These are phyloP conservation scores for Margarornis squamiger DNA, from an alignment of 2,797 vertebrate genomes.

Conservation along the genomic window DNA sequence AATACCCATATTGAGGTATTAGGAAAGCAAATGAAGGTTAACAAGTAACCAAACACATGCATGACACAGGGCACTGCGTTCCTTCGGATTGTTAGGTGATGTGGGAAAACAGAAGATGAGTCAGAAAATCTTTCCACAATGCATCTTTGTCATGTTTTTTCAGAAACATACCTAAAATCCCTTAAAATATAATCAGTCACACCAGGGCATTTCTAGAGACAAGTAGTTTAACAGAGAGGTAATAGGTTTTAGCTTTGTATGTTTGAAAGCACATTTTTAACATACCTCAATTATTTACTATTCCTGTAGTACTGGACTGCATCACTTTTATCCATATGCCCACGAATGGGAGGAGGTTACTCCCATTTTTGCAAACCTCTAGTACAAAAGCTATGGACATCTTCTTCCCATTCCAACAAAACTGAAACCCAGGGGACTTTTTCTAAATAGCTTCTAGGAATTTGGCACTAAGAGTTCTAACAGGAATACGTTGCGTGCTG, in stretches of 20 bases:
- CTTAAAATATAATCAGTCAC: background rate
- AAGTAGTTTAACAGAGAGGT: background rate
- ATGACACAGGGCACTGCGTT: background rate
- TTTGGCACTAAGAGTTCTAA: background rate
- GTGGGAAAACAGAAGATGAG: background rate
- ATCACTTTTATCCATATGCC: background rate
- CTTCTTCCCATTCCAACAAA: background rate
- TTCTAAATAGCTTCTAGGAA: background rate
- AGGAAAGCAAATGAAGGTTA: background rate
- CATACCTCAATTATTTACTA: background rate
- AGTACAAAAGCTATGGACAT: background rate
- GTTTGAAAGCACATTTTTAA: background rate
- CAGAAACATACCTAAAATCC: background rate
- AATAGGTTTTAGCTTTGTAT: background rate
- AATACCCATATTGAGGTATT: background rate
- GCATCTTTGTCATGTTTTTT: background rate
- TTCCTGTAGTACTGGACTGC: background rate
- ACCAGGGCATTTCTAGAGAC: background rate
- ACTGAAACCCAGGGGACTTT: background rate
- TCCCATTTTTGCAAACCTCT: background rate
- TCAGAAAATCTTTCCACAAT: background rate
- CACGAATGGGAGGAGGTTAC: background rate
- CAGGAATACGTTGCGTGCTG: background rate
- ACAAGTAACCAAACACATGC: background rate
- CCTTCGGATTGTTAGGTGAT: background rate